These are phyloP conservation scores for Arge pagana DNA, from an alignment of 2,888 invertebrate species.

Conservation along the genomic window DNA sequence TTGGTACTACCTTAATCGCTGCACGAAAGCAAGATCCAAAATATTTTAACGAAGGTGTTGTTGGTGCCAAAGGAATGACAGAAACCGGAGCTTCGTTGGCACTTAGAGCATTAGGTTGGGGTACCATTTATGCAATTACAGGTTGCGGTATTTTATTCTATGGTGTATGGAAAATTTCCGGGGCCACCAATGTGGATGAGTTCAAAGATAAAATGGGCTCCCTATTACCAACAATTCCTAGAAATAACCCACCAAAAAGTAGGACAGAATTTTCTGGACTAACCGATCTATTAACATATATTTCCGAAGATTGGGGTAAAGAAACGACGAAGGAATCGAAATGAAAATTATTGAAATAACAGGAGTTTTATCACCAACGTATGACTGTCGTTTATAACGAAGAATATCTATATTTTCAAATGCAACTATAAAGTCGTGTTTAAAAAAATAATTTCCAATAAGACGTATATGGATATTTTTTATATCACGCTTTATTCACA, in stretches of 20 bases:
- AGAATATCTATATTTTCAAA: too few species aligned
- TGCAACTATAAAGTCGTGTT: too few species aligned
- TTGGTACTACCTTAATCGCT: conserved; percentile 76
- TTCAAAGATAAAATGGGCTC: conserved; percentile 82
- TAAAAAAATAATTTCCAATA: too few species aligned
- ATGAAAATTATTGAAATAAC: too few species aligned
- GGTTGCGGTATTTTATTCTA: conserved; percentile 83
- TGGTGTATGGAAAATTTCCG: conserved; percentile 86
- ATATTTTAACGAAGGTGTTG: conserved; percentile 75
- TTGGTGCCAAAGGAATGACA: conserved; percentile 65
- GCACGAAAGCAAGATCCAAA: conserved; percentile 81
- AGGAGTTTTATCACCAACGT: too few species aligned
- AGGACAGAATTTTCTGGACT: conserved; percentile 86
- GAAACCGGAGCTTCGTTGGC: conserved; percentile 82
- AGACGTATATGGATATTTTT: too few species aligned
- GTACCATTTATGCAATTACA: conserved; percentile 82
- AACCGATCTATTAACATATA: conserved; percentile 81
- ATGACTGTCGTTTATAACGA: too few species aligned
- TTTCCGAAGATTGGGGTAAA: conserved; percentile 51
- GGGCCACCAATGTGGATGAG: conserved; percentile 82
- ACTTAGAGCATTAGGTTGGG: conserved; percentile 84
- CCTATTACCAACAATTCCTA: conserved; percentile 75
- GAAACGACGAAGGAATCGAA: conserved; percentile 25
- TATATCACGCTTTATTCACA: too few species aligned
- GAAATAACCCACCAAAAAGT: conserved; percentile 77